A percentile compares a stretch with the other conserved stretches of the same genome.
Conservation (phyloP, 2,888 invertebrate genomes). For the Tryphoninae sp. region DNA sequence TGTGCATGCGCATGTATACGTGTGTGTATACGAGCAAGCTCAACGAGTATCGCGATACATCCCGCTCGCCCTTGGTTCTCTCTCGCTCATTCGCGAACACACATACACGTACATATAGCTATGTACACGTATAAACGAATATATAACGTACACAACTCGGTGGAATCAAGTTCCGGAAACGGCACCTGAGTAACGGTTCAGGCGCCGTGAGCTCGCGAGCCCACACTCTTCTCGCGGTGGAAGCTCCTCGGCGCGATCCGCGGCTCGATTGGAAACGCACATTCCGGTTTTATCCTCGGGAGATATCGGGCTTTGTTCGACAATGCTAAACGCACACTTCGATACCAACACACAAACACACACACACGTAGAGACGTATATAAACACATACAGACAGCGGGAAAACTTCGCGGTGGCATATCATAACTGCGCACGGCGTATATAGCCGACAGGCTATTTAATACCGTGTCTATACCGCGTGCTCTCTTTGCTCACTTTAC, state of each 20-base stretch:
- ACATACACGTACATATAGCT: conserved; percentile 21
- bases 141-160: conserved; percentile 54
- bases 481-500: conserved; percentile 44
- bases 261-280: conserved; percentile 65
- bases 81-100: conserved; percentile 24
- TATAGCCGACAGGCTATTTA: conserved; percentile 55
- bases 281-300: conserved; percentile 66
- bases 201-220: conserved; percentile 61
- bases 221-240: conserved; percentile 50
- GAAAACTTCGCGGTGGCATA: conserved; percentile 33
- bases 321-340: conserved; percentile 61
- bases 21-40: conserved; percentile 29
- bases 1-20: neutral
- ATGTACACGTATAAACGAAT: neutral
- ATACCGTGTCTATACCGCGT: conserved; percentile 35
- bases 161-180: conserved; percentile 68
- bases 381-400: no score
- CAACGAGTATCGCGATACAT: conserved; percentile 50
- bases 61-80: conserved; percentile 57
- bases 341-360: conserved; percentile 34
- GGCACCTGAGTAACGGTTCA: conserved; percentile 67
- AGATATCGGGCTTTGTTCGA: conserved; percentile 64
- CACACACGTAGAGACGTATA: conserved; percentile 7
- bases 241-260: conserved; percentile 49
- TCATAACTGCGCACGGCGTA: conserved; percentile 55